Evolutionary conservation across 2,797 vertebrate genomes (phyloP).

Genomic region (Tenualosa ilisha): DNA sequence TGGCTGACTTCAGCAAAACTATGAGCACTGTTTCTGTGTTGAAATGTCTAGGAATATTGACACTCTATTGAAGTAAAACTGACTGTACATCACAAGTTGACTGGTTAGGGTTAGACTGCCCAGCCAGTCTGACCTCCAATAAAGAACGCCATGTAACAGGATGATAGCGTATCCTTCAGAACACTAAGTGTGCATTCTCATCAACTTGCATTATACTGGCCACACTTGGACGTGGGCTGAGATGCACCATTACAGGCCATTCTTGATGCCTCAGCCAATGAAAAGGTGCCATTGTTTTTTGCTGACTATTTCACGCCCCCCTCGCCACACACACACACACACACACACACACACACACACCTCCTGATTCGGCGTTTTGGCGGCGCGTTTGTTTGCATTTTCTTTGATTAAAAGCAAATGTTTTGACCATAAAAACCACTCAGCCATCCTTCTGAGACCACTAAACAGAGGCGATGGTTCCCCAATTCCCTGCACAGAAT

Average conservation of each 20-base stretch:
- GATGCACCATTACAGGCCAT: not conserved
- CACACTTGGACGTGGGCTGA: not conserved
- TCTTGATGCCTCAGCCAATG: not conserved
- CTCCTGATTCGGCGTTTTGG: conserved; percentile 55
- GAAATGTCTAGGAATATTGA: too few relatives aligned
- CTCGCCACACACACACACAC: too few relatives aligned
- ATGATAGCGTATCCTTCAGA: not conserved
- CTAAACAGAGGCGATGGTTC: conserved; percentile 39
- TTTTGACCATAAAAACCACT: conserved; percentile 63
- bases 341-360: conserved; percentile 53
- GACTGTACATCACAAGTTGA: not conserved
- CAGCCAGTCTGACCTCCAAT: not conserved
- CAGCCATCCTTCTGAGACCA: conserved; percentile 56
- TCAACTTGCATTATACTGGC: not conserved
- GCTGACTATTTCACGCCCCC: not conserved
- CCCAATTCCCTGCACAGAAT: conserved; percentile 16
- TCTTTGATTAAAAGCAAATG: conserved; percentile 65
- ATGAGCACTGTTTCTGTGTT: not conserved
- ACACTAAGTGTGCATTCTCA: not conserved
- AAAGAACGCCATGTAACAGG: not conserved
- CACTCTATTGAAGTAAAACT: not conserved
- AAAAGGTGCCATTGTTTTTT: conserved; percentile 11
- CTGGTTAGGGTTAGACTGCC: not conserved
- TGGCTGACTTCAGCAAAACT: not conserved
- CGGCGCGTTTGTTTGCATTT: conserved; percentile 60